Evolutionary conservation across 2,113 vertebrate species (phyloP).

Genomic region (Plecturocebus donacophilus): DNA sequence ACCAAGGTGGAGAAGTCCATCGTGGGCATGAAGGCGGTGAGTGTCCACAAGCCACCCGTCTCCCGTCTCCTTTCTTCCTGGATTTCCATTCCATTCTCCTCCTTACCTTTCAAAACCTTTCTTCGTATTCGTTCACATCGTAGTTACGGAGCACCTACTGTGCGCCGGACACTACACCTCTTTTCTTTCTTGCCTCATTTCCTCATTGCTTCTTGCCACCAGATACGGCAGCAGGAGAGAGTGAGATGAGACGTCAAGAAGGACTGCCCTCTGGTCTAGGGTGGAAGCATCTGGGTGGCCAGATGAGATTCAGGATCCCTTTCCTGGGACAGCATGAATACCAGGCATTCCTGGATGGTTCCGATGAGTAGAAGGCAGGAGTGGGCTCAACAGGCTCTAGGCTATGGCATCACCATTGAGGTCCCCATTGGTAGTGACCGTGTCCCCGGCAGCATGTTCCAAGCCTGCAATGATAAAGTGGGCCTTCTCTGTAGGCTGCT

Average conservation of each 20-base stretch:
- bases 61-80: neutral
- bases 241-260: neutral
- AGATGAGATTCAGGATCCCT: neutral
- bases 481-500: too few relatives aligned
- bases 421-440: too few relatives aligned
- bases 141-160: neutral
- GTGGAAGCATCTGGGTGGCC: neutral
- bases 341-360: too few relatives aligned
- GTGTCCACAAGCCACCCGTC: constrained; percentile 52
- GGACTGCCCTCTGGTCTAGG: neutral
- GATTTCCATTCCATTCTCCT: neutral
- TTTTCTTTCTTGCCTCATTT: neutral
- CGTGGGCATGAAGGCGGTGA: constrained; percentile 97
- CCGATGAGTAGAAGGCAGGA: too few relatives aligned
- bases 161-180: rapidly evolving
- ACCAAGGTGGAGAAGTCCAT: constrained; percentile 99
- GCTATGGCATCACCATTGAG: too few relatives aligned
- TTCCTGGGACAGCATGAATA: neutral
- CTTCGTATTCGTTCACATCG: neutral
- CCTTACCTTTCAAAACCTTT: neutral
- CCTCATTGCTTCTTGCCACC: neutral
- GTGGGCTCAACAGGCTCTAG: too few relatives aligned
- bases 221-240: neutral
- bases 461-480: too few relatives aligned
- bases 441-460: too few relatives aligned